Evolutionary conservation across 1,140 invertebrate species (phyloP).

Genomic region (Venturia canescens): DNA sequence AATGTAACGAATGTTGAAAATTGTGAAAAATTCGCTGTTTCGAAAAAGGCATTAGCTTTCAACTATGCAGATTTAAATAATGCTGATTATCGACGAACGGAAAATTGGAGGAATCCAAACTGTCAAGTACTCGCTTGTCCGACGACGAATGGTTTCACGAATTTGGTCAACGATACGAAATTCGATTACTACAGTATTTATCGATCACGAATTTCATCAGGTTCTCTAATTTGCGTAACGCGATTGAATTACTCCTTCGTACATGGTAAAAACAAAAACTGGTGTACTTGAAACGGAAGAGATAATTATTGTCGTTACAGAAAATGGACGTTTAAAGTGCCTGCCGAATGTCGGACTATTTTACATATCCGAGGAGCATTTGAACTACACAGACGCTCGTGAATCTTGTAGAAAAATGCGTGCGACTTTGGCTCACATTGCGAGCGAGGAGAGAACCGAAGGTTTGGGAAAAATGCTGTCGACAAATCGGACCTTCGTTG

Average conservation of each 20-base stretch:
- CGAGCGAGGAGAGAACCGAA: constrained; percentile 79
- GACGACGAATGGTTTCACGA: constrained; percentile 76
- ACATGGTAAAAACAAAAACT: not conserved
- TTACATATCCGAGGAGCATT: constrained; percentile 70
- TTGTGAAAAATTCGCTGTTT: constrained; percentile 78
- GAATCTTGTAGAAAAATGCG: constrained; percentile 76
- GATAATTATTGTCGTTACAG: constrained; percentile 65
- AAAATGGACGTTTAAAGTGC: constrained; percentile 76
- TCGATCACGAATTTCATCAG: constrained; percentile 51
- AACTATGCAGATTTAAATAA: constrained; percentile 77
- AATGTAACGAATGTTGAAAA: constrained; percentile 67
- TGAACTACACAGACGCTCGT: constrained; percentile 79
- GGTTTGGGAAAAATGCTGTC: constrained; percentile 75
- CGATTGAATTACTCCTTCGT: not conserved
- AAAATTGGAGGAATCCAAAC: constrained; percentile 28
- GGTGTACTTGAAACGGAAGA: no score
- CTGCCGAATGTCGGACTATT: constrained; percentile 80
- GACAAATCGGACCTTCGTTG: constrained; percentile 76
- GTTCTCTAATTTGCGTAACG: constrained; percentile 48
- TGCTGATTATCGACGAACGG: constrained; percentile 52
- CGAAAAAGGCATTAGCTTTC: constrained; percentile 80
- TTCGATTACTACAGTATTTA: constrained; percentile 80
- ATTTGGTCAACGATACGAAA: constrained; percentile 75
- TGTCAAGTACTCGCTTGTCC: constrained; percentile 78
- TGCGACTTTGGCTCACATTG: constrained; percentile 79